Conservation (phyloP, 2,888 invertebrate species). For the Thereva nobilitata region DNA sequence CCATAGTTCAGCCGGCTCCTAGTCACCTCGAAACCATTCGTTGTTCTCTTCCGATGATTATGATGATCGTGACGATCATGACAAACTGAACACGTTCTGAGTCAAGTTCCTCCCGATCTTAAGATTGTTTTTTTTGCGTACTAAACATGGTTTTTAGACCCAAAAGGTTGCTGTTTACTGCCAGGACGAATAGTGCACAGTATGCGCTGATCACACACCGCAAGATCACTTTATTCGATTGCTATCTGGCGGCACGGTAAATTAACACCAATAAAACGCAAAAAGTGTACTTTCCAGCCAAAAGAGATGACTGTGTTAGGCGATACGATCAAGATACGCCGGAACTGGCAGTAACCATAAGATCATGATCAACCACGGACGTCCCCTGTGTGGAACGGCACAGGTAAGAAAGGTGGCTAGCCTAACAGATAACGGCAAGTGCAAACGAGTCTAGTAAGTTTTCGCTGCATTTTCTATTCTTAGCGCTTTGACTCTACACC, state of each 20-base stretch:
- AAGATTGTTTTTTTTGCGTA: not conserved
- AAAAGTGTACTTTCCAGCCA: constrained; percentile 19
- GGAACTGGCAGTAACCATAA: constrained; percentile 11
- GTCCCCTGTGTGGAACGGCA: constrained; percentile 1
- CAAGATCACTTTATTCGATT: constrained; percentile 26
- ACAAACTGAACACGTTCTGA: constrained; percentile 28
- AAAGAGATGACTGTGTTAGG: constrained; percentile 8
- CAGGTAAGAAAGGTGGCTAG: not conserved
- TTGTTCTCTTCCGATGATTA: constrained; percentile 4
- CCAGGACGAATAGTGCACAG: no score
- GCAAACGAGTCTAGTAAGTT: constrained; percentile 32
- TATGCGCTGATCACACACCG: constrained; percentile 22
- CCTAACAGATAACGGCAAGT: constrained; percentile 26
- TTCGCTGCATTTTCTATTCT: constrained; percentile 27
- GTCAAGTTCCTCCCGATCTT: not conserved
- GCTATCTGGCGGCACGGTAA: constrained; percentile 21
- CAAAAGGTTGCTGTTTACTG: no score
- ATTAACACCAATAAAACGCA: constrained; percentile 27
- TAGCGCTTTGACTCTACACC: constrained; percentile 18
- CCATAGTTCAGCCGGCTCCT: constrained; percentile 18
- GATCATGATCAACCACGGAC: constrained; percentile 19
- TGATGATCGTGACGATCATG: constrained; percentile 33
- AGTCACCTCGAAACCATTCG: not conserved
- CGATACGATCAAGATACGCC: constrained; percentile 5
- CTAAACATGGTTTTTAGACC: no score